Conservation (phyloP, 2,797 vertebrate genomes). For the Coregonus suidteri region DNA sequence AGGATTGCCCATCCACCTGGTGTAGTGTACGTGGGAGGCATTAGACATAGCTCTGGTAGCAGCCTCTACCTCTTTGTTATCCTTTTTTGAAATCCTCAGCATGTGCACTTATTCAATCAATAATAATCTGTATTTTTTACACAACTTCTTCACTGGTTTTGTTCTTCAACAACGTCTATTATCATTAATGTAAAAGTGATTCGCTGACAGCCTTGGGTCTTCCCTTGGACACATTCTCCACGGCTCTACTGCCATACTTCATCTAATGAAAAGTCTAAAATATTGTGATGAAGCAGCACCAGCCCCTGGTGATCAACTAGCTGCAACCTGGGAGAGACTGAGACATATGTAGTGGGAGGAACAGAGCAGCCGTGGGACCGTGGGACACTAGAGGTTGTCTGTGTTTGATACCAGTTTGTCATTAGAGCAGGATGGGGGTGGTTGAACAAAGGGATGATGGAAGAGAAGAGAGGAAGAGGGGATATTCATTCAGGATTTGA, state of each 20-base stretch:
- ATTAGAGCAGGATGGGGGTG: slow-evolving; percentile 34
- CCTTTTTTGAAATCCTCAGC: slow-evolving; percentile 15
- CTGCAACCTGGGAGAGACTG: too few relatives aligned
- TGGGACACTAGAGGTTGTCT: slow-evolving; percentile 7
- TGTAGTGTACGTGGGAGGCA: slow-evolving; percentile 16
- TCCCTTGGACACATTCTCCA: not conserved
- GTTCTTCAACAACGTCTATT: not conserved
- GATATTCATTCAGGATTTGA: slow-evolving; percentile 41
- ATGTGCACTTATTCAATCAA: not conserved
- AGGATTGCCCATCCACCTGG: slow-evolving; percentile 48
- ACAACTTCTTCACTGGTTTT: not conserved
- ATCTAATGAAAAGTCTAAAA: not conserved
- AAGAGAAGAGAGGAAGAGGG: slow-evolving; percentile 12
- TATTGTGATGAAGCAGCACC: not conserved
- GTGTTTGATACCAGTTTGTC: slow-evolving; percentile 44
- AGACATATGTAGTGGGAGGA: not conserved
- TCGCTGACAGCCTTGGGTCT: not conserved
- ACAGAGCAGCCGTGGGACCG: not conserved
- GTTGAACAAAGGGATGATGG: not conserved
- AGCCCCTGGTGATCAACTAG: not conserved
- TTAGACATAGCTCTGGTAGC: not conserved
- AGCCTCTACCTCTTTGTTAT: slow-evolving; percentile 30
- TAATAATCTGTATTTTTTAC: not conserved
- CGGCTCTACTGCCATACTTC: not conserved
- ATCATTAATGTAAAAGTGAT: not conserved